phyloP scores from a whole-genome alignment of 2,888 invertebrate genomes.

The Agelastica alni region DNA sequence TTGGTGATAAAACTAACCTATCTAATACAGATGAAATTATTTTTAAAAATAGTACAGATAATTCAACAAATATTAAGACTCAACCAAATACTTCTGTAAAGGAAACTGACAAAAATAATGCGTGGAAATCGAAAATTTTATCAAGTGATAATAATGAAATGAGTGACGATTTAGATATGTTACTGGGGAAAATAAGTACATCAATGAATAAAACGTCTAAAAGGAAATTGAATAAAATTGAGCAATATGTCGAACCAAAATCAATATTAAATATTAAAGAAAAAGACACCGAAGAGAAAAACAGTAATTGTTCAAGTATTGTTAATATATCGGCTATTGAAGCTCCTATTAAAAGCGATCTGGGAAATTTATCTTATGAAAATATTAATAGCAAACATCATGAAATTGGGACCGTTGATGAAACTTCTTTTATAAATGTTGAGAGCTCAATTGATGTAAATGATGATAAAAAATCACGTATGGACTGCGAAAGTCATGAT shows the following conservation, averaged over 20 bases:
- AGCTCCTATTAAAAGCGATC: neutral
- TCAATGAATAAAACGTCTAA: neutral
- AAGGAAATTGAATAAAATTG: neutral
- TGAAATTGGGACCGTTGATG: neutral
- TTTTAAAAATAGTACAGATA: too few species aligned
- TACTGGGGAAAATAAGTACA: conserved; percentile 4
- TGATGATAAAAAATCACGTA: neutral
- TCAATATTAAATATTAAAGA: neutral
- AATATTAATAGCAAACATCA: neutral
- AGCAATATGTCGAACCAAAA: neutral
- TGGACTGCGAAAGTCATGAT: neutral
- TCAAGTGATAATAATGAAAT: neutral
- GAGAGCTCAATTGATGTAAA: neutral
- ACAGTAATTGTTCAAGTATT: neutral
- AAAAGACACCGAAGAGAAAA: neutral
- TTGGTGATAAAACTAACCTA: neutral
- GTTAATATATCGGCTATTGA: neutral
- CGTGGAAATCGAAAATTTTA: neutral
- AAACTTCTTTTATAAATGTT: neutral
- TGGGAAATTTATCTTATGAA: neutral
- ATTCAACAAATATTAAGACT: too few species aligned
- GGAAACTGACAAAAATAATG: neutral
- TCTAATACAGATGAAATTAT: neutral
- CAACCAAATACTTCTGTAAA: too few species aligned
- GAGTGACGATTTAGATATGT: conserved; percentile 7